Evolutionary conservation across 2,888 invertebrate genomes (phyloP), one percentile per base, ranked within the genome.

Genomic region (Rhogogaster chlorosoma): DNA sequence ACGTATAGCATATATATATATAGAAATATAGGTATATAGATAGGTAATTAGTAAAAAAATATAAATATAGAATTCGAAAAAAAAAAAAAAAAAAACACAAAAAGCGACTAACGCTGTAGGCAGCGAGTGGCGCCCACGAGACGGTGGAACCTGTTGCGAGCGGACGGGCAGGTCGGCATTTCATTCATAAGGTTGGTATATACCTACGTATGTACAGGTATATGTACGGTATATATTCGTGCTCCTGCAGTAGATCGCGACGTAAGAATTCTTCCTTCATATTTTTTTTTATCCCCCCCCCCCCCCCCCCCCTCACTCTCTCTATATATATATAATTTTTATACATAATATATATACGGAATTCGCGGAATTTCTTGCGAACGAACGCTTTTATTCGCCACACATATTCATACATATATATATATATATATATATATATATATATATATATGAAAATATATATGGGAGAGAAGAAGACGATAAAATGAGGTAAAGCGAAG

Each of bases 121-220:
- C 67, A 80, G 89, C 88, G 88, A 90, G 90, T 91, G 92, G 92
- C 91, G 92, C 92, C 92, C 91, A 91, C 91, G 91, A 89, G 90
- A 89, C 91, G 90, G 86, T 83, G 67, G 87, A 87, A 88, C 88
- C 88, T 88, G 89, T 87, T 87, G 88, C 86, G 73, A 78, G 85
- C 67, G 67, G 64, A 42, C 82, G 42, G 45, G 18, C 83, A 67
- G 83, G 83, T 67, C 45, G 83, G 83, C 83, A 67, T 70, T 83
- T 83, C 83, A 83, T 83, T 83, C 83, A 83, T 83, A 83, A 83
- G 83, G 67, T 61, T 15, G 53, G 18, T 38, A 38, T n/a, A 38
- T 22, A 9, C 70, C 4, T n/a, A 36, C 9, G 36, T 36, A 36
- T n/a, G 32, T n/a, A 36, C 36, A n/a, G 10, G 18, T 70, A 18